Evolutionary conservation across 2,888 invertebrate genomes (phyloP), one percentile per base, ranked within the genome.

Genomic region (Drosophila anomalata): DNA sequence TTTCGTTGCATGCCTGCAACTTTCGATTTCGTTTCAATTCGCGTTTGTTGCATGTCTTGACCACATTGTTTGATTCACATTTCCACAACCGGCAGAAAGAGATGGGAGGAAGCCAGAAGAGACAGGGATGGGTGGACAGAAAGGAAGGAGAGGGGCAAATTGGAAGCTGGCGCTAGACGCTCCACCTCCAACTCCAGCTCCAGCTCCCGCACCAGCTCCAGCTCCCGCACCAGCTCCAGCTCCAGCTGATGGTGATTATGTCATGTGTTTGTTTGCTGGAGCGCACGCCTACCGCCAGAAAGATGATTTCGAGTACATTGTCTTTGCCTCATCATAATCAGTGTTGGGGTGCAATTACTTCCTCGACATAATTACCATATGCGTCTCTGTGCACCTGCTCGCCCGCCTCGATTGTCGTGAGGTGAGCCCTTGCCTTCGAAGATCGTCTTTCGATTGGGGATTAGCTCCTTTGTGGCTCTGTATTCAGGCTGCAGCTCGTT

Each of bases 21-120:
- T 88, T 88, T 83, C 88, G 88, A 83, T 83, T 83, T 77, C 79
- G 79, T 82, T 83, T 83, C 76, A 24, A 71, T 79, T 87, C 88
- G 77, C 77, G 86, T 87, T 87, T 74, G 75, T 79, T 87, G 88
- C 82, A 87, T 87, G 82, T 85, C 86, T 83, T 87, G 87, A 87
- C 82, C 82, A 82, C 81, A 85, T 73, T 76, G 85, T 74, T 78
- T 68, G 66, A 81, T 71, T 69, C 67, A 48, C 61, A 67, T 68
- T 54, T 67, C 53, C 77, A 73, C 68, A 55, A 50, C 55, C 36
- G 47, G 54, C 54, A 26, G 46, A 60, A 31, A 55, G 55, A 47
- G 55, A 24, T 17, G 26, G 31, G 6, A 12, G 24, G 12, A 20
- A 33, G 48, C 41, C 61, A 62, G 61, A 41, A 62, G 46, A 17